phyloP scores from a whole-genome alignment of 2,888 invertebrate genomes.

The Ophraella communa region DNA sequence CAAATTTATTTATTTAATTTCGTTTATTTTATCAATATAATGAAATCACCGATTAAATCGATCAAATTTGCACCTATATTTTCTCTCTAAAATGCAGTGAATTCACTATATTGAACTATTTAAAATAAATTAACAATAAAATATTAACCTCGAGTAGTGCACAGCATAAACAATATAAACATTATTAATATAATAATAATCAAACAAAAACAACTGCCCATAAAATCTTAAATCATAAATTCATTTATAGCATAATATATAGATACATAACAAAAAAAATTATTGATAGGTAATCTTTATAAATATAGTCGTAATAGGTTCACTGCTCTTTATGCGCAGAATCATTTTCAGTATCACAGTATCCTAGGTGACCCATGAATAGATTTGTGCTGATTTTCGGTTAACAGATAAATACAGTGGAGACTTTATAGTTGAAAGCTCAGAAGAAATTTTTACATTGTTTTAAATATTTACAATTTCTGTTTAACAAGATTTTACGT shows the following conservation, averaged over 20 bases:
- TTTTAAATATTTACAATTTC: background rate
- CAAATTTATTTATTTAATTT: background rate
- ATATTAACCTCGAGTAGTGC: slow-evolving; percentile 36
- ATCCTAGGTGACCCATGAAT: slow-evolving; percentile 41
- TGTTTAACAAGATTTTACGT: background rate
- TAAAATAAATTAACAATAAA: slow-evolving; percentile 24
- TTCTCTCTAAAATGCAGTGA: slow-evolving; percentile 39
- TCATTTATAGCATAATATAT: background rate
- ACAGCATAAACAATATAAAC: slow-evolving; percentile 39
- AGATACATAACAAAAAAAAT: slow-evolving; percentile 22
- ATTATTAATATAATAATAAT: slow-evolving; percentile 37
- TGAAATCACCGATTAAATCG: slow-evolving; percentile 6
- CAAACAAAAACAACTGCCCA: slow-evolving; percentile 35
- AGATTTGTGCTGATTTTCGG: slow-evolving; percentile 33
- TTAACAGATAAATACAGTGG: background rate
- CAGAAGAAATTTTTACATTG: background rate
- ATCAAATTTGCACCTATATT: slow-evolving; percentile 48
- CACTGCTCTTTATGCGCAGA: slow-evolving; percentile 28
- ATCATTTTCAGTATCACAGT: slow-evolving; percentile 50
- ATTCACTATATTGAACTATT: slow-evolving; percentile 15
- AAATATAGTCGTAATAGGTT: slow-evolving; percentile 35
- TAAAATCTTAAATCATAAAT: slow-evolving; percentile 27
- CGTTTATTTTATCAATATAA: background rate
- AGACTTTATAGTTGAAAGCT: background rate
- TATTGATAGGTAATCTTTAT: slow-evolving; percentile 5